phyloP scores from a whole-genome alignment of 2,888 invertebrate species.

The Molanna angustata region DNA sequence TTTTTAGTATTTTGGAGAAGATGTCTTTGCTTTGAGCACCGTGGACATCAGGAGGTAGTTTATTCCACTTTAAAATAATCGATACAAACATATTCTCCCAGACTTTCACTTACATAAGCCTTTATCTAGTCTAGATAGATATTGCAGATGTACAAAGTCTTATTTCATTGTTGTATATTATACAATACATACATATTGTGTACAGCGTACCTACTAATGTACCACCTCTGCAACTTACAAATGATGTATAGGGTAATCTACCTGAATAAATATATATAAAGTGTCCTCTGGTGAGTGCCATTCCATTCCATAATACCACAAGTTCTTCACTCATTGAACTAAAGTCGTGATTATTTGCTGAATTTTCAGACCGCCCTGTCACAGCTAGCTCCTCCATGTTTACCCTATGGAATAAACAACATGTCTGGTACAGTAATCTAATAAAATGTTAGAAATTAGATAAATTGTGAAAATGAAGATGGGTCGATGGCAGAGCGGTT shows the following conservation, averaged over 20 bases:
- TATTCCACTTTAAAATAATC: no score
- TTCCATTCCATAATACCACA: conserved; percentile 4
- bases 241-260: conserved; percentile 32
- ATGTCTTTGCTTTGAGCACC: no score
- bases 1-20: no score
- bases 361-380: neutral
- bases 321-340: conserved; percentile 13
- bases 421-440: no score
- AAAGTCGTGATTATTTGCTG: neutral
- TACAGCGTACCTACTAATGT: neutral
- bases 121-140: no score
- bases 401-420: conserved; percentile 14
- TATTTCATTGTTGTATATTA: neutral
- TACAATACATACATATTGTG: neutral
- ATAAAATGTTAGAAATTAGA: neutral
- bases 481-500: no score
- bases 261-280: conserved; percentile 53
- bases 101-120: no score
- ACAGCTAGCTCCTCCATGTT: conserved; percentile 19
- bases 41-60: no score
- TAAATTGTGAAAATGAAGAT: no score
- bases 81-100: no score
- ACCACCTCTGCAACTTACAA: neutral
- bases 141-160: no score
- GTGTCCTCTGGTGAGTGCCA: conserved; percentile 43